These are phyloP conservation scores for Sylvicapra grimmia DNA, from an alignment of 2,113 vertebrate genomes.

Conservation along the genomic window DNA sequence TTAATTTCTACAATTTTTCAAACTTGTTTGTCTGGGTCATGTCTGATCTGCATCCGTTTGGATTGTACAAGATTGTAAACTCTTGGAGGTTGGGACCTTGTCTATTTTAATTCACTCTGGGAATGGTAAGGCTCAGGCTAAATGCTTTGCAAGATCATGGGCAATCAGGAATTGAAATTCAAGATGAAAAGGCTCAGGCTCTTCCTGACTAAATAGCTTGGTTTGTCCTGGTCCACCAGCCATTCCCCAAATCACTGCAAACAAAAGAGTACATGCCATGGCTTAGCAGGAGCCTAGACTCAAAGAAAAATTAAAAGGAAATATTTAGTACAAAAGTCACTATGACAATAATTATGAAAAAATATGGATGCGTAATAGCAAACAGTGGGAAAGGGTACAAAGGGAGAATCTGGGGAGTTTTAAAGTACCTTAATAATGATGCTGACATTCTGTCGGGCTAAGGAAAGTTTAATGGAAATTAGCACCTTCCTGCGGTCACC, in stretches of 20 bases:
- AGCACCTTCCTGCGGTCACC: not conserved
- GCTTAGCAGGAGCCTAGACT: not conserved
- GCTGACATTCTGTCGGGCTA: not conserved
- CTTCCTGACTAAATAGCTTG: not conserved
- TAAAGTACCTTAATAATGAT: not conserved
- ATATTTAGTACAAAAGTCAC: not conserved
- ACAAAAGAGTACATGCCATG: not conserved
- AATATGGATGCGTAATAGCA: not conserved
- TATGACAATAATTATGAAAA: not conserved
- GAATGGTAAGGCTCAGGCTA: not conserved
- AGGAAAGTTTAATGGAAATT: not conserved
- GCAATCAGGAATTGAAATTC: not conserved
- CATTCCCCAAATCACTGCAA: not conserved
- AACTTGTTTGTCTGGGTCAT: not conserved
- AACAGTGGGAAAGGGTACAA: not conserved
- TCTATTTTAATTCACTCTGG: conserved; percentile 16
- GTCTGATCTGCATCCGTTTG: not conserved
- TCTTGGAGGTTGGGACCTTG: not conserved
- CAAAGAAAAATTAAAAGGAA: conserved; percentile 19
- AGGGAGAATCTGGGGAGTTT: not conserved
- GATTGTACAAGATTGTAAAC: not conserved
- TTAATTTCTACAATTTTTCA: conserved; percentile 28
- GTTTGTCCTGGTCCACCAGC: not conserved
- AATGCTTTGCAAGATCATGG: not conserved
- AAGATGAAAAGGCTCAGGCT: not conserved